Conservation (phyloP, 1,140 invertebrate genomes). For the Eriosoma lanigerum region DNA sequence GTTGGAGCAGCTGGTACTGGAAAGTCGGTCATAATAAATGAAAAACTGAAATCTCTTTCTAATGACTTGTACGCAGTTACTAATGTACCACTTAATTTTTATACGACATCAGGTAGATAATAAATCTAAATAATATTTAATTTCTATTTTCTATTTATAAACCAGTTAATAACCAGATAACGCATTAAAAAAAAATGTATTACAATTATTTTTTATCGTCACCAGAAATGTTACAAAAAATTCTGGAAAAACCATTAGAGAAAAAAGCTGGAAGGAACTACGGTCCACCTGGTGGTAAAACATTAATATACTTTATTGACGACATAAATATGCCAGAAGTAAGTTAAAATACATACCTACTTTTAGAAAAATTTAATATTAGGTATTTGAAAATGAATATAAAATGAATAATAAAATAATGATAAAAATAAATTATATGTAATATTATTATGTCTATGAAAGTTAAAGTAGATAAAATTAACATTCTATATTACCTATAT, state of each 20-base stretch:
- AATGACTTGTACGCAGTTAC: slow-evolving; percentile 76
- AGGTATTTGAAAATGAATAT: too few species aligned
- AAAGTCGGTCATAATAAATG: slow-evolving; percentile 82
- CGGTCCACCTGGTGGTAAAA: slow-evolving; percentile 87
- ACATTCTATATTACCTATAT: too few species aligned
- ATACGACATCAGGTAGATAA: slow-evolving; percentile 80
- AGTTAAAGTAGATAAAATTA: too few species aligned
- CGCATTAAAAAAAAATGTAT: too few species aligned
- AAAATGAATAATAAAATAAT: too few species aligned
- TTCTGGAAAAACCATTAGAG: slow-evolving; percentile 89
- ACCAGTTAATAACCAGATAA: too few species aligned
- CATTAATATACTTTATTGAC: slow-evolving; percentile 92
- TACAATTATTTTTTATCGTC: slow-evolving; percentile 9
- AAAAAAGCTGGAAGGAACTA: slow-evolving; percentile 93
- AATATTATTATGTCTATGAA: too few species aligned
- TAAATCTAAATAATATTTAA: too few species aligned
- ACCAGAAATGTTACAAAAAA: slow-evolving; percentile 81
- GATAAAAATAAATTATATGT: too few species aligned
- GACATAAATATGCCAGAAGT: slow-evolving; percentile 96
- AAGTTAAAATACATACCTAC: slow-evolving; percentile 53
- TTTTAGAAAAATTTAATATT: too few species aligned
- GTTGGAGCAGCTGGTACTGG: slow-evolving; percentile 86
- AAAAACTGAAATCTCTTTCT: slow-evolving; percentile 74
- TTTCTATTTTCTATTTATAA: too few species aligned
- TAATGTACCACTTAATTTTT: slow-evolving; percentile 93